phyloP scores from a whole-genome alignment of 2,113 vertebrate genomes.

The Taxidea taxus region DNA sequence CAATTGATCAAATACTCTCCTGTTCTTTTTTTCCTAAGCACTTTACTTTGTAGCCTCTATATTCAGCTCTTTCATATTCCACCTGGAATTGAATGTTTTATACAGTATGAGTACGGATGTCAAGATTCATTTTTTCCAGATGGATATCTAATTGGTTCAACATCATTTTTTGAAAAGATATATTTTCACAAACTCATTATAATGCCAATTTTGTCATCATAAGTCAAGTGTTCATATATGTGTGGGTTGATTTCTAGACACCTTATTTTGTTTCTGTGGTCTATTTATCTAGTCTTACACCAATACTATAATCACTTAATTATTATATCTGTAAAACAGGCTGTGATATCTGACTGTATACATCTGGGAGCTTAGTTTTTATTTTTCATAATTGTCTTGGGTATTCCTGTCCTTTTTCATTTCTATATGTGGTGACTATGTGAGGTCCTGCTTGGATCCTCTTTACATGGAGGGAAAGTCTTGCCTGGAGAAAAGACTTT shows the following conservation, averaged over 20 bases:
- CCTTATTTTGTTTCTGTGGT: not conserved
- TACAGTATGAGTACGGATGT: not conserved
- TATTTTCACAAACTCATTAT: not conserved
- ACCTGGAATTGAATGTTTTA: not conserved
- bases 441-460: not conserved
- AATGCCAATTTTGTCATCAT: not conserved
- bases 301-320: not conserved
- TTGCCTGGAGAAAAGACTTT: not conserved
- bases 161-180: not conserved
- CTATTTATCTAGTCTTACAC: not conserved
- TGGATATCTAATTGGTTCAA: not conserved
- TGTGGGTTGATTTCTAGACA: not conserved
- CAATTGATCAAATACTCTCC: not conserved
- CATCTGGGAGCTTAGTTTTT: not conserved
- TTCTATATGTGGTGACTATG: not conserved
- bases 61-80: not conserved
- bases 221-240: not conserved
- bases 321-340: not conserved
- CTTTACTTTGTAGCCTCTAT: not conserved
- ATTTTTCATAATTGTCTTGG: not conserved
- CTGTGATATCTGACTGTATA: not conserved
- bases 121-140: slow-evolving; percentile 1
- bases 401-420: not conserved
- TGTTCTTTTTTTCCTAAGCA: not conserved
- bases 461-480: not conserved